A percentile compares a stretch with the other conserved stretches of the same genome.
Evolutionary conservation across 2,888 invertebrate species (phyloP).

Genomic region (Nebria salina): DNA sequence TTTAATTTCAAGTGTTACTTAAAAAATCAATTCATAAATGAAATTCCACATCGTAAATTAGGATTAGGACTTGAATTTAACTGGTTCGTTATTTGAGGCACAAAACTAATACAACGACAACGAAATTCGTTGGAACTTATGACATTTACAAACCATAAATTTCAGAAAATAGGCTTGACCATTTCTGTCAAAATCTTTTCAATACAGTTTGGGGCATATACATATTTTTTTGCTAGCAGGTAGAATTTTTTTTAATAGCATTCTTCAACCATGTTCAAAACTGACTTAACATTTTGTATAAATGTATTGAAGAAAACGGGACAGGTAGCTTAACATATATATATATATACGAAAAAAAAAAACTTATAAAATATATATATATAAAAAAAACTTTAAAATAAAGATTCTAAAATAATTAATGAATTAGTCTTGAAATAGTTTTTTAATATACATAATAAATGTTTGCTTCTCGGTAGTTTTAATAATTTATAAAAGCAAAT

Average conservation of each 20-base stretch:
- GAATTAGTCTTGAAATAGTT: no score
- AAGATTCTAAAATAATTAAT: no score
- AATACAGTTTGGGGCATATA: not conserved
- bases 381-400: no score
- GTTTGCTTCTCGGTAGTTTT: not conserved
- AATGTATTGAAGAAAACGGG: no score
- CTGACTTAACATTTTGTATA: not conserved
- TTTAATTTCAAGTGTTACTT: no score
- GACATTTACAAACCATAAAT: not conserved
- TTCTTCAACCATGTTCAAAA: not conserved
- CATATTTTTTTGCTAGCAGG: not conserved
- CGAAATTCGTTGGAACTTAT: not conserved
- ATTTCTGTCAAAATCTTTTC: not conserved
- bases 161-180: constrained; percentile 1
- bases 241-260: not conserved
- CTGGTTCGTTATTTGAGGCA: not conserved
- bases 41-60: not conserved
- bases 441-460: no score
- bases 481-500: not conserved
- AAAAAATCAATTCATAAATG: not conserved
- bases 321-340: no score
- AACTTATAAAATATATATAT: no score
- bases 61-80: not conserved
- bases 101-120: not conserved
- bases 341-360: no score